Evolutionary conservation across 1,140 invertebrate species (phyloP), one percentile per base, ranked within the genome.

Genomic region (Proctacanthus coquilletti): DNA sequence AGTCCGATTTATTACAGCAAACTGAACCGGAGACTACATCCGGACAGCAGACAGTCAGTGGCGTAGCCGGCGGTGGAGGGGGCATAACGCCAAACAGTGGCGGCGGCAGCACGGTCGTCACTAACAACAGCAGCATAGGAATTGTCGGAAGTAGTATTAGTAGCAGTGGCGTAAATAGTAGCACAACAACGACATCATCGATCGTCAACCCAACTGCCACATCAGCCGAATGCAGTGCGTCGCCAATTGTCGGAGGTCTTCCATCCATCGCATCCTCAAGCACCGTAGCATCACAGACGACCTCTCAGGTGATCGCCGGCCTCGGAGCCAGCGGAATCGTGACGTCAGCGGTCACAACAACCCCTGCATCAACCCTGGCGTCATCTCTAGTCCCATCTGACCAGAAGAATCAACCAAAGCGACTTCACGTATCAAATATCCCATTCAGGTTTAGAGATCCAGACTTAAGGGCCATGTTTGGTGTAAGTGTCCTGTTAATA

Each of bases 371-470:
- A 52, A 44, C 21, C 48, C 50, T 45, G 20, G 47, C 50, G 38
- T 39, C 52, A 27, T 30, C 11, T 13, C 15, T 30, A 30, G 38
- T 36, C 18, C 18, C 38, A 10, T 21, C 50, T 35, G 61, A 60
- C 50, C 48, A 56, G 45, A 74, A 74, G 54, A 71, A 66, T 47
- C 83, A 83, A 60, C 83, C 82, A 27, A 92, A 89, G 62, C 72
- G 83, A 51, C 73, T 88, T 43, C 88, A 92, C 58, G 91, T 98
- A 52, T 97, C 92, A 56, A 98, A 98, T 71, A 98, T 98, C 74
- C 94, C 94, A 45, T 98, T 98, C 71, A 72, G 92, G 57, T 98
- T 96, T 69, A 76, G 93, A 66, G 93, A 98, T 70, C 89, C 91
- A 36, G 94, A 98, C 68, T 73, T 98, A 40, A 78, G 91, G 62